Base-by-base conservation (phyloP, 2,113 vertebrate genomes). In the Mirounga angustirostris region DNA sequence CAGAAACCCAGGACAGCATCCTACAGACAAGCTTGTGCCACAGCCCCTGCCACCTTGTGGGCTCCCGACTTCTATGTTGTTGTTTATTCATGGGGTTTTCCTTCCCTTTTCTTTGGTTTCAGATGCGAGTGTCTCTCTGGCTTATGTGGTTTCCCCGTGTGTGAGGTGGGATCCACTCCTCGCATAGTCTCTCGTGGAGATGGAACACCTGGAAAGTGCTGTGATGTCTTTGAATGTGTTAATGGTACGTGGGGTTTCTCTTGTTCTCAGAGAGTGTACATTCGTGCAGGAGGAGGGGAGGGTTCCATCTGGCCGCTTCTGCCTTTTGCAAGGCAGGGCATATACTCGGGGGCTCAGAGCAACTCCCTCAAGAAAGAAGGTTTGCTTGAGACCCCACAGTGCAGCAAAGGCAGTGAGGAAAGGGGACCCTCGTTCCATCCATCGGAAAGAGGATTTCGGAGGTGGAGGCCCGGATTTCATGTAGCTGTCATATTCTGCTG, bases 201-300 rank as follows among this genome's bases (percentile, higher is more conserved):
- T 92, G 99, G 99, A 97, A 99, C 99, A 95, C 99, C 99, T n/a
- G 99, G 99, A 97, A 99, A 99, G 97, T 99, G 99, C 99, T 99
- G 99, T 98, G 99, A 99, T 98, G 99, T 99, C 98, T 99, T 99
- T 98, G 99, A 99, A 97, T 99, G 99, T 98, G 99, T 99, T 98
- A 99, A 99, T 95, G 99, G 99, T 99, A 99, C 36, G 99, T 99
- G 98, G 94, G 36, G 97, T 98, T 98, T 50, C 94, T 98, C 93
- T 97, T 98, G 95, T 97, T 97, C 87, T 84, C 80, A 19, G 88
- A 56, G n/a, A 95, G 94, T 74, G 67, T 95, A 36, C 95, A 30
- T 94, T 22, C 59, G 79, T 92, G 11, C 63, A 83, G 87, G 79
- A 97, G 61, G n/a, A 95, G 96, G 97, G 97, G 96, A 93, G 94